Evolutionary conservation across 2,888 invertebrate genomes (phyloP).

Genomic region (Synanthedon formicaeformis): DNA sequence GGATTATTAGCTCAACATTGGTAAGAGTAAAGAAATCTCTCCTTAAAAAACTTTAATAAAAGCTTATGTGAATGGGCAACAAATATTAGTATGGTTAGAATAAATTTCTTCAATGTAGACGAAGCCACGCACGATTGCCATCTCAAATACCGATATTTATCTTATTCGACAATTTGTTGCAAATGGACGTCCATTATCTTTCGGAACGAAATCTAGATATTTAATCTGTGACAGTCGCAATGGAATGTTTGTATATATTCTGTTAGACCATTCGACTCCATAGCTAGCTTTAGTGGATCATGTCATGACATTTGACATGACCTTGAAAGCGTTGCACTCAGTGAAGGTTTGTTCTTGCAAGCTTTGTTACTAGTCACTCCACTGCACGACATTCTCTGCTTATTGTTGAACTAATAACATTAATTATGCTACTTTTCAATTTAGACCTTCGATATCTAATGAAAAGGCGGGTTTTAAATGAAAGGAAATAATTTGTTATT

Average conservation of each 20-base stretch:
- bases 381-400: conserved; percentile 8
- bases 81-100: too few species aligned
- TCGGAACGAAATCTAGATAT: conserved; percentile 8
- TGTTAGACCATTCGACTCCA: too few species aligned
- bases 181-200: conserved; percentile 20
- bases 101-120: background rate
- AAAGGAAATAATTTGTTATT: conserved; percentile 10
- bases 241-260: background rate
- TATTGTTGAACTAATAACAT: conserved; percentile 9
- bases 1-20: too few species aligned
- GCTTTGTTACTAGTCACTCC: background rate
- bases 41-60: too few species aligned
- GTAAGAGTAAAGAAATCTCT: too few species aligned
- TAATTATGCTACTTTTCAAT: conserved; percentile 13
- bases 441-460: conserved; percentile 16
- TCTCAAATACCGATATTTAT: conserved; percentile 8
- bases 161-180: conserved; percentile 15
- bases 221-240: background rate
- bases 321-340: conserved; percentile 21
- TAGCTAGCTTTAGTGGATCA: background rate
- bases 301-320: conserved; percentile 32
- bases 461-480: conserved; percentile 19
- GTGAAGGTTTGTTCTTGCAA: conserved; percentile 24
- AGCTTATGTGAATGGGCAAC: too few species aligned
- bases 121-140: background rate